Evolutionary conservation across 2,888 invertebrate species (phyloP).

Genomic region (Ophioninae sp.): DNA sequence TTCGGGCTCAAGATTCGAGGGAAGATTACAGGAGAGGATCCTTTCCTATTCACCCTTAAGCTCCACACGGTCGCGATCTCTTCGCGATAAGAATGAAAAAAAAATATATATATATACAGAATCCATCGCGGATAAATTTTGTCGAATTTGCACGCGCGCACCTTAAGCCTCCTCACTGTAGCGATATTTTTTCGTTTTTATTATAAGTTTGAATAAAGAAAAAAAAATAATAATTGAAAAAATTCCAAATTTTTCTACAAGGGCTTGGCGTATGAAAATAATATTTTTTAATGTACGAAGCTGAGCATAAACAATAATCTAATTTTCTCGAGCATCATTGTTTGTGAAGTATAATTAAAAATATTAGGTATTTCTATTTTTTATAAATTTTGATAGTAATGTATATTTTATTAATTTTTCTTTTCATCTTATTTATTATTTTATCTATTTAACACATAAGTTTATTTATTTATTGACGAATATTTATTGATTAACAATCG

Average conservation of each 20-base stretch:
- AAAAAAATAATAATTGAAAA: slow-evolving; percentile 6
- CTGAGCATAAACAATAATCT: neutral
- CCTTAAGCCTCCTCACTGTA: slow-evolving; percentile 5
- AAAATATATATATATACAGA: slow-evolving; percentile 29
- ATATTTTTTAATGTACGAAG: neutral
- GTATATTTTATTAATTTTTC: too few species aligned
- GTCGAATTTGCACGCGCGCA: slow-evolving; percentile 54
- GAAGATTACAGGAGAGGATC: slow-evolving; percentile 74
- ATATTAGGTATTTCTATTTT: too few species aligned
- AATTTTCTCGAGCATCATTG: neutral
- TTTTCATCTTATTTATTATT: too few species aligned
- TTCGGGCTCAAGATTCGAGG: slow-evolving; percentile 72
- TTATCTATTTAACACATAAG: too few species aligned
- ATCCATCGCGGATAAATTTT: slow-evolving; percentile 54
- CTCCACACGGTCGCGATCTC: slow-evolving; percentile 38
- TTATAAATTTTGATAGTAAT: too few species aligned
- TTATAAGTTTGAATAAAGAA: neutral
- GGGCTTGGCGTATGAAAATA: neutral
- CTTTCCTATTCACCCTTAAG: slow-evolving; percentile 66
- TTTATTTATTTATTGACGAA: too few species aligned
- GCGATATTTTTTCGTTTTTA: slow-evolving; percentile 27
- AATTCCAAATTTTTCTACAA: neutral
- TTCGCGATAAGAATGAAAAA: slow-evolving; percentile 43
- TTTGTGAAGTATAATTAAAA: too few species aligned
- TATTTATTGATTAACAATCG: too few species aligned